Evolutionary conservation across 2,113 vertebrate genomes (phyloP), one percentile per base, ranked within the genome.

Genomic region (Lota lota): DNA sequence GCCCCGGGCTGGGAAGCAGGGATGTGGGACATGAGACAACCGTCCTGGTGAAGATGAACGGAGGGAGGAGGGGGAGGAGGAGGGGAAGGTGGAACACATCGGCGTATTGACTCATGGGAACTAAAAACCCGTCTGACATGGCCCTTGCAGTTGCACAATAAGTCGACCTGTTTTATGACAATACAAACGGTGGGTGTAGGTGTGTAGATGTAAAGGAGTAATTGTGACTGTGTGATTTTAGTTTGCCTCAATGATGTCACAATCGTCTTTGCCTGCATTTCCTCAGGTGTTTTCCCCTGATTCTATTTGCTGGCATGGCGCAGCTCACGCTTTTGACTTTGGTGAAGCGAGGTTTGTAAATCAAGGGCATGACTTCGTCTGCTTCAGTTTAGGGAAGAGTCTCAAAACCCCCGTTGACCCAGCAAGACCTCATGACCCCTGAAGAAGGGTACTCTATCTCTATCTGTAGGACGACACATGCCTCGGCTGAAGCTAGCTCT

Each of bases 101-200:
- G 74, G 50, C 22, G 21, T 50, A 21, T 21, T 17, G 66, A 73
- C 68, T 78, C 88, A 74, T 90, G 90, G 87, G 91, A 93, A 92
- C 86, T 60, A 63, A 79, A 86, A 91, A 90, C 89, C 85, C 78
- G 91, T 89, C 78, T 21, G 19, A 83, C 85, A 11, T 64, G 69
- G 76, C 70, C 68, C 24, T 63, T 36, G 24, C 0, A 8, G 71
- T 92, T 92, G 88, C 89, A 78, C 86, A 92, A 92, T 61, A 58
- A 69, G 28, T 66, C 16, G 17, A 28, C 14, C 40, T 65, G 66
- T 14, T 66, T 54, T 68, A 12, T 22, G 62, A 18, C 61, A 11
- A 33, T 18, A 15, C 24, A 33, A 7, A 15, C n/a, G 16, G 15
- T 22, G 21, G 50, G 17, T 61, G 50, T 57, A 18, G 12, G 11